Evolutionary conservation across 2,113 vertebrate species (phyloP).

Genomic region (Clarias magur): DNA sequence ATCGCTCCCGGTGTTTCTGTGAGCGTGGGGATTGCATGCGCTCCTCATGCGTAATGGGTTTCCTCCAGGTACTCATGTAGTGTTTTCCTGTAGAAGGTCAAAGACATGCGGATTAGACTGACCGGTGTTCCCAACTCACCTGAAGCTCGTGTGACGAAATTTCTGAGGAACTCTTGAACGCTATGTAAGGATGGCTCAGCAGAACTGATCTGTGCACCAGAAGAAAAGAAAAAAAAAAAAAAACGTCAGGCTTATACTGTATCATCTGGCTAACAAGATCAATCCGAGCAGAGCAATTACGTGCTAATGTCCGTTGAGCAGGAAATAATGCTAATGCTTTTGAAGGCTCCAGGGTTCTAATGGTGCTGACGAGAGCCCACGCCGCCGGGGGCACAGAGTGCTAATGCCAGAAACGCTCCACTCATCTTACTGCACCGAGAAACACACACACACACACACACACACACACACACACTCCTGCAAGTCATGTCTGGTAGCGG

Average conservation of each 20-base stretch:
- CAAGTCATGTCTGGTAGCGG: background rate
- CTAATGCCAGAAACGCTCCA: background rate
- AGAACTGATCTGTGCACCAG: slow-evolving; percentile 23
- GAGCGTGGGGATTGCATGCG: no score
- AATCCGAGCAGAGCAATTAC: slow-evolving; percentile 46
- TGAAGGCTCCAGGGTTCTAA: slow-evolving; percentile 45
- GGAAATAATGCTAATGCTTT: slow-evolving; percentile 52
- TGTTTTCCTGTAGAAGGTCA: no score
- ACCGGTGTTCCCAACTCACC: no score
- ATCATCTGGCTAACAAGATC: slow-evolving; percentile 47
- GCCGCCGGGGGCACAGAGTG: slow-evolving; percentile 3
- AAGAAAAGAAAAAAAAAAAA: background rate
- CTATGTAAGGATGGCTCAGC: background rate
- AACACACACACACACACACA: background rate
- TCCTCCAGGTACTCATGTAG: no score
- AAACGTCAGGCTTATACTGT: slow-evolving; percentile 19
- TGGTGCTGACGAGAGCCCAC: slow-evolving; percentile 44
- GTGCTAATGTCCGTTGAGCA: slow-evolving; percentile 47
- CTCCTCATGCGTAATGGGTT: no score
- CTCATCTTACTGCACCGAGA: background rate
- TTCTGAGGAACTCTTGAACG: background rate
- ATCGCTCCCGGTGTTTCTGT: no score
- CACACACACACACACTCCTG: background rate
- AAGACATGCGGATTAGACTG: no score
- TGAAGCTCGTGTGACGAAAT: background rate